phyloP scores from a whole-genome alignment of 2,888 invertebrate genomes.

The Ferdinandea cuprea region DNA sequence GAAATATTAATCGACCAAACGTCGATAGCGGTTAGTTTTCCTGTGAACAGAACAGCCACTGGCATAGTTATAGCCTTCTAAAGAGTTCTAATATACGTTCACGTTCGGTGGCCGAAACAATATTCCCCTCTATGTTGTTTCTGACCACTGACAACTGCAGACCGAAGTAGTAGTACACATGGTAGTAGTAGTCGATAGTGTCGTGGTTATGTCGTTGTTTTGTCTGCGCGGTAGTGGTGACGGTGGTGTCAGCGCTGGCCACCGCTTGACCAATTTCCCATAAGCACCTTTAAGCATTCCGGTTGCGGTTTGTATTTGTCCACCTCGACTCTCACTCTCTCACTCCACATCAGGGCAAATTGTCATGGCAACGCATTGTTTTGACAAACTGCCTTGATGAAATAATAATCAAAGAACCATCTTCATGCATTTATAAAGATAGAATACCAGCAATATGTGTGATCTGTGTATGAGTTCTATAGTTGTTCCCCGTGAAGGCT shows the following conservation, averaged over 20 bases:
- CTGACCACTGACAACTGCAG: constrained; percentile 44
- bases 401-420: constrained; percentile 74
- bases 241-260: constrained; percentile 22
- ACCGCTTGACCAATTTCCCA: constrained; percentile 64
- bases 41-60: constrained; percentile 18
- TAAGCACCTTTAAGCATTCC: constrained; percentile 35
- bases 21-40: constrained; percentile 50
- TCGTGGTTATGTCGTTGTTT: constrained; percentile 7
- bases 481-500: background rate
- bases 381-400: constrained; percentile 71
- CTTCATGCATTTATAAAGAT: constrained; percentile 70
- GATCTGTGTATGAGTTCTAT: constrained; percentile 22
- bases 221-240: constrained; percentile 27
- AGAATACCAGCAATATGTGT: constrained; percentile 57
- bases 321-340: no score
- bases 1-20: constrained; percentile 75
- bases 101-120: background rate
- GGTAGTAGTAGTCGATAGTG: constrained; percentile 11
- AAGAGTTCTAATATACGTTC: constrained; percentile 33
- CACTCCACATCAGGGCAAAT: constrained; percentile 36
- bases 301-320: constrained; percentile 44
- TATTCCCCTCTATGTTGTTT: constrained; percentile 9
- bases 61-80: constrained; percentile 39
- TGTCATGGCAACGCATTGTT: constrained; percentile 71
- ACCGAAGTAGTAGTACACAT: no score